Base-by-base conservation (phyloP, 2,888 invertebrate genomes). In the Epinotia nisella region DNA sequence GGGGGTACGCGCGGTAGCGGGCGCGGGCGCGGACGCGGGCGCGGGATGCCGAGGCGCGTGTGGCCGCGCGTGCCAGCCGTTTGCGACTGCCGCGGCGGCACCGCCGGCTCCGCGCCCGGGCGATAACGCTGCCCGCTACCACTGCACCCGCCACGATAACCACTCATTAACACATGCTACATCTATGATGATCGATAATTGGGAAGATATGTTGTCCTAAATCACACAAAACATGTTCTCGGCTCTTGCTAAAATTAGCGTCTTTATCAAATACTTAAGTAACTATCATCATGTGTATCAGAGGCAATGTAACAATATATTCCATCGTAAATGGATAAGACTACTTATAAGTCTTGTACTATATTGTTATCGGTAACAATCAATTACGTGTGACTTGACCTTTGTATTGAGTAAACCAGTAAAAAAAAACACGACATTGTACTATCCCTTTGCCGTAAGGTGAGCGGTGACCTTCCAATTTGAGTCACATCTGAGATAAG, bases 11-110 rank as follows among this genome's bases (percentile, higher is more conserved):
- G 66, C 80, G 83, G 79, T 75, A 80, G 88, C 82, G 85, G 82
- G 75, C 79, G 88, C 87, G 85, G 83, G 74, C 79, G 82, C 82
- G 82, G 82, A 80, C 80, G 85, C 84, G 82, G 82, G 83, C 81
- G 83, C 85, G 83, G 81, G 70, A 88, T 88, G 89, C 89, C 67
- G 72, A 78, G 83, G 89, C 92, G 91, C 93, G 93, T 91, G 88
- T 90, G 88, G 84, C 89, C 92, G 88, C 91, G 87, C 87, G 85
- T 88, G 90, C 90, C 90, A 88, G 85, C 91, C 87, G 90, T 88
- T 78, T 83, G 83, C 85, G 81, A 92, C 92, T 92, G 92, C 91
- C 85, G 87, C 80, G 83, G 86, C 80, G 79, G 81, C 77, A 81
- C 77, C 80, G 81, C 78, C 77, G 79, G 71, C 74, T 76, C 75